Base-by-base conservation (phyloP, 92 coral and sea anemone species). In the Heteractis magnifica region DNA sequence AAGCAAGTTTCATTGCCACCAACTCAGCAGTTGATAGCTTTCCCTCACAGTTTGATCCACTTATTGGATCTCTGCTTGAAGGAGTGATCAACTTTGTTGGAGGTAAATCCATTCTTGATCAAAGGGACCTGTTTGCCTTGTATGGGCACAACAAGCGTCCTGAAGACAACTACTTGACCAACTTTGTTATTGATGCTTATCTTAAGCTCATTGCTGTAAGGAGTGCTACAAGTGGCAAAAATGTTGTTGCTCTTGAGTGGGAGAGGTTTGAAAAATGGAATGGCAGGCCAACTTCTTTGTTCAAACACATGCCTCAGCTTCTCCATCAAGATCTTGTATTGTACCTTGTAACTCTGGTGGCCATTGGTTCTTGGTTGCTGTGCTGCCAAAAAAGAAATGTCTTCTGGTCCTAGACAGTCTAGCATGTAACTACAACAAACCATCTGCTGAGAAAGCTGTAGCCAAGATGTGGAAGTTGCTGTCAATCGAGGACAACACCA, bases 151-250 rank as follows among this genome's bases (percentile, higher is more conserved):
- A 84, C n/a, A 75, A 71, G 72, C 52, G 15, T 50, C 34, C 84
- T 65, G 87, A 85, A 49, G 87, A 89, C 74, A 89, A 78, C 73
- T 89, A 81, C 76, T 59, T 89, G 21, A 73, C 84, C 10, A 89
- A 86, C 79, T 82, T 86, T 73, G 79, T 86, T 48, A 73, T 77
- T 26, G 89, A 86, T 55, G 78, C 53, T 50, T 86, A 86, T 82
- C 82, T 86, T 49, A 82, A 64, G 58, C 73, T 82, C 58, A 74
- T 89, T 19, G 71, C 81, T 52, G 52, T 71, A 51, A 65, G 56
- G 64, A 78, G 84, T 72, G 79, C 34, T 12, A 77, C 49, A 13
- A 56, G 26, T 6, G 81, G 81, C 79, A 23, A 62, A 23, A 85
- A 82, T 44, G 87, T 72, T 49, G 75, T 49, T n/a, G 80, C 65